phyloP scores from a whole-genome alignment of 2,797 vertebrate genomes.

The Megaceryle alcyon region DNA sequence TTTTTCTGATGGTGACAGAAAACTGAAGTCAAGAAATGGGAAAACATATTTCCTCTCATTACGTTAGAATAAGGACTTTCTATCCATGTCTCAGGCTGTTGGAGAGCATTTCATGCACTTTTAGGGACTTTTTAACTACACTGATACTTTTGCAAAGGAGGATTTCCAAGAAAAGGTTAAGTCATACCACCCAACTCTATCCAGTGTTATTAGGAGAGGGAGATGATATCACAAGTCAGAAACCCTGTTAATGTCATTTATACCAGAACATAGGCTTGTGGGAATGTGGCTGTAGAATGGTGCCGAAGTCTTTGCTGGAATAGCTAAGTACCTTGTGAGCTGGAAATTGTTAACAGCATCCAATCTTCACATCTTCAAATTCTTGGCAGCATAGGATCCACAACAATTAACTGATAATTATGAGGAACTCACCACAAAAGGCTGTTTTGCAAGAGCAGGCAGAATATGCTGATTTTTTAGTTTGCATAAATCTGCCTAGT shows the following conservation, averaged over 20 bases:
- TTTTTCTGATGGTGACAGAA: not conserved
- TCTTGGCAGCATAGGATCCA: conserved; percentile 4
- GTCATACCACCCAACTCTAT: not conserved
- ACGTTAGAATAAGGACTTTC: not conserved
- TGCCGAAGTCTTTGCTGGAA: not conserved
- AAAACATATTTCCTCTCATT: not conserved
- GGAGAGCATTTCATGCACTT: not conserved
- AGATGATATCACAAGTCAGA: not conserved
- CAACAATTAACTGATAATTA: conserved; percentile 41
- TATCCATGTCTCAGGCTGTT: not conserved
- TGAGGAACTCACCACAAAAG: conserved; percentile 27
- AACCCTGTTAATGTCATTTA: not conserved
- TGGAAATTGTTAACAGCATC: conserved; percentile 3
- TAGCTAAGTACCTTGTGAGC: not conserved
- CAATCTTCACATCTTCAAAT: conserved; percentile 11
- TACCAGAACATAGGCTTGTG: not conserved
- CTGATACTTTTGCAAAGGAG: not conserved
- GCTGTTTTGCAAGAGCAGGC: conserved; percentile 25
- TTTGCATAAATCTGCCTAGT: not conserved
- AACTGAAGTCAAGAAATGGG: not conserved
- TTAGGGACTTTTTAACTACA: not conserved
- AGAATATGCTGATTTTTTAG: conserved; percentile 23
- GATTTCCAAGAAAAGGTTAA: not conserved
- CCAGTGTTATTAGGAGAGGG: not conserved
- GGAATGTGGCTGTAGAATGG: not conserved